Conservation (phyloP, 2,888 invertebrate genomes). For the Charanyca ferruginea region DNA sequence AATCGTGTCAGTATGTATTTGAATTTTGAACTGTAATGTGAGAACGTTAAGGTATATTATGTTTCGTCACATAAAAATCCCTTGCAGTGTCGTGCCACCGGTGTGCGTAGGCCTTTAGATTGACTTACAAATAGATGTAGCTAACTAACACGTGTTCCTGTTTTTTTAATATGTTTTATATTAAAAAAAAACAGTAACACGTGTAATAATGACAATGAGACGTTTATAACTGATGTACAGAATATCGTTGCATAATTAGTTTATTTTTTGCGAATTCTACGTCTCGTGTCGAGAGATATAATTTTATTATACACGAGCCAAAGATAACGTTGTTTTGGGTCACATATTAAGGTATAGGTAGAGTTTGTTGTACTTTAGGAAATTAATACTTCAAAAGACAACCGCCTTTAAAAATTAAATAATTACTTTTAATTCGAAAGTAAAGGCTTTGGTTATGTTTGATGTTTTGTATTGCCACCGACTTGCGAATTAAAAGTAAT, state of each 20-base stretch:
- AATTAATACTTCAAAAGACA: background rate
- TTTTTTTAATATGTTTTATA: no score
- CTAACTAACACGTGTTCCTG: slow-evolving; percentile 37
- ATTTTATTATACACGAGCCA: background rate
- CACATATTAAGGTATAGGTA: background rate
- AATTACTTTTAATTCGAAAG: no score
- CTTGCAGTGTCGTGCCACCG: no score
- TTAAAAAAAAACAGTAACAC: slow-evolving; percentile 24
- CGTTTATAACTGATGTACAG: slow-evolving; percentile 15
- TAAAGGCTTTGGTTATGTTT: no score
- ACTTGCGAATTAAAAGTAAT: no score
- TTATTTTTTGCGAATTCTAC: background rate
- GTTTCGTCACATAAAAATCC: no score
- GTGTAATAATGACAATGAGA: slow-evolving; percentile 18
- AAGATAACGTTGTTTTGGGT: background rate
- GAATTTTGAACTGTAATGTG: no score
- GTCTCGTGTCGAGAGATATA: background rate
- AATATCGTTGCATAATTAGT: slow-evolving; percentile 5
- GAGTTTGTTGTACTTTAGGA: background rate
- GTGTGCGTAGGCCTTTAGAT: no score
- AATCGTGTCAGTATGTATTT: no score
- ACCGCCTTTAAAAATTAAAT: no score
- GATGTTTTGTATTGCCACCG: no score
- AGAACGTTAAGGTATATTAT: no score
- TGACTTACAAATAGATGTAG: slow-evolving; percentile 34